Evolutionary conservation across 1,140 invertebrate genomes (phyloP), one percentile per base, ranked within the genome.

Genomic region (Pseudomyrmex flavicornis): DNA sequence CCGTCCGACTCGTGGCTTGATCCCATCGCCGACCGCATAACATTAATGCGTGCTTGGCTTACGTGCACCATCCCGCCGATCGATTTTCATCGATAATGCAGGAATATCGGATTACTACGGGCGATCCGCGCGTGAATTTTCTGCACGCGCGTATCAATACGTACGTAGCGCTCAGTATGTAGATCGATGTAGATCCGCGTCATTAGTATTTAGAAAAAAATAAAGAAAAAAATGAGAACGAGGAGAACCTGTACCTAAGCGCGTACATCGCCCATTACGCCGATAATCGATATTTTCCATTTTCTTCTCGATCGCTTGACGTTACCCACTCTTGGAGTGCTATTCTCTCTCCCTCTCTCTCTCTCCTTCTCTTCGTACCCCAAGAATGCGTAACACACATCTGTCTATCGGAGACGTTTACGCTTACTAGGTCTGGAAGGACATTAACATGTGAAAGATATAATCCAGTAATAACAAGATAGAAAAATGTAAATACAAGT

Each of bases 91-190:
- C 84, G 69, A 87, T 83, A 77, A 83, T 85, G 76, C 83, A 79
- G 66, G 77, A 82, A 84, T 88, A 90, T 91, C 85, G 88, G 74
- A 91, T 92, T 89, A 91, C 91, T 72, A 83, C 80, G 83, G 56
- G 70, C 75, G 46, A 50, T 63, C 59, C 61, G 59, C 22, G 73
- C 35, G 35, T 35, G n/a, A 65, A 79, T 79, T 79, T 61, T 80
- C 22, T 35, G 50, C 54, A 80, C 59, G 44, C 54, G 54, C 66
- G 54, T 35, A 59, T 54, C 50, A 50, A 54, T 48, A 50, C n/a
- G 44, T 48, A 50, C 9, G 46, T 17, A 48, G 10, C 52, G 69
- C 54, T 65, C 26, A 35, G 17, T 46, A 26, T 26, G 10, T 7
- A 7, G 65, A 22, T 70, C 65, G 20, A 26, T 44, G 54, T 59